Base-by-base conservation (phyloP, 2,888 invertebrate species). In the Mechanitis mazaeus region DNA sequence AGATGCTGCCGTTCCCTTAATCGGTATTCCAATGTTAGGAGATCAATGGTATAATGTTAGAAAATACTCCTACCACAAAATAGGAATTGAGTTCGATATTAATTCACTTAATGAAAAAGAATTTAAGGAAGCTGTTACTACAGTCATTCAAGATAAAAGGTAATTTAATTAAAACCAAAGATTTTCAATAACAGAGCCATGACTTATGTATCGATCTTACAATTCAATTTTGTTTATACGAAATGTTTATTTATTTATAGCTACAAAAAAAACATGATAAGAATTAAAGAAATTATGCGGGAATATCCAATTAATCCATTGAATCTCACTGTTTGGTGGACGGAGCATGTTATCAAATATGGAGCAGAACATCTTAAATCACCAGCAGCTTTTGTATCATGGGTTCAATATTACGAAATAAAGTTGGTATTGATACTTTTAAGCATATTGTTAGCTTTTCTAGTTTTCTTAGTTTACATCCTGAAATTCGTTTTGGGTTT, bases 31-130 rank as follows among this genome's bases (percentile, higher is more conserved):
- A 3, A 80, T 85, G 68, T 57, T 81, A 33, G 79, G 72, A 0
- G 89, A 89, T 64, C 85, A 87, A 66, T 78, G 72, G 65, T 75
- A 69, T n/a, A 86, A 85, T 63, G 77, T 75, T 0, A 76, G 74
- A 65, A 75, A 70, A 67, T 78, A 76, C 59, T 69, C 70, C 0
- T 54, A 64, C 64, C 62, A 73, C 33, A 75, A 75, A 33, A 77
- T 83, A 53, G 85, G 83, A 0, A 12, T 75, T 1, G 66, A 66
- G 45, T 58, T 85, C 0, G 75, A 80, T 46, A 66, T 76, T 33
- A 68, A 73, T 2, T 66, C 70, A 0, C 20, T 81, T 1, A 74
- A 71, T 0, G 75, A 72, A 46, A 69, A 75, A 1, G 42, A 62
- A 35, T 65, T 84, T 0, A 71, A 58, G 53, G 58, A 68, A 3